Evolutionary conservation across 1,140 invertebrate genomes (phyloP).

Genomic region (Mercenaria mercenaria): DNA sequence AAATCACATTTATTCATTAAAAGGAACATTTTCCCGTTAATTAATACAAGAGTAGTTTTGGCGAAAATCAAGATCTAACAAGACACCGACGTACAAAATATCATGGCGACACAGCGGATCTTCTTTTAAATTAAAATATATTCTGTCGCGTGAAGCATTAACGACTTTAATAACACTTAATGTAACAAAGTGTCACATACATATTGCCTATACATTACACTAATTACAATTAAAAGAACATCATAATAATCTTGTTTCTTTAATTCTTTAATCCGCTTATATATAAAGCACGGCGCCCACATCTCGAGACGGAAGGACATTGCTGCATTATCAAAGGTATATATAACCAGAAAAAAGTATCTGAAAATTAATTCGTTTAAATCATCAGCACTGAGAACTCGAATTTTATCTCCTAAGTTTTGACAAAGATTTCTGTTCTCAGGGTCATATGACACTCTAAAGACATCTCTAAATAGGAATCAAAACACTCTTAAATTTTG

Average conservation of each 20-base stretch:
- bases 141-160: neutral
- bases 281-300: neutral
- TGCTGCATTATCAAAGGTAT: neutral
- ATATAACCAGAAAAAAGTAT: neutral
- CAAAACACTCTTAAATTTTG: constrained; percentile 28
- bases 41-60: no score
- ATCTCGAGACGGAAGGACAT: neutral
- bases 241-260: neutral
- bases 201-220: neutral
- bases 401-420: constrained; percentile 18
- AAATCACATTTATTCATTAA: no score
- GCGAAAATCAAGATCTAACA: neutral
- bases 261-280: constrained; percentile 35
- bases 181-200: constrained; percentile 35
- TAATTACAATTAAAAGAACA: constrained; percentile 39
- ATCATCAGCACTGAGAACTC: neutral
- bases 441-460: constrained; percentile 16
- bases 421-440: constrained; percentile 21
- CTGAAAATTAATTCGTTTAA: neutral
- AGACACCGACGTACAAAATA: neutral
- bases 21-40: no score
- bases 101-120: neutral
- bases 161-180: constrained; percentile 12
- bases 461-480: constrained; percentile 33
- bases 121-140: neutral